Evolutionary conservation across 2,888 invertebrate genomes (phyloP).

Genomic region (Pandemis cinnamomeana): DNA sequence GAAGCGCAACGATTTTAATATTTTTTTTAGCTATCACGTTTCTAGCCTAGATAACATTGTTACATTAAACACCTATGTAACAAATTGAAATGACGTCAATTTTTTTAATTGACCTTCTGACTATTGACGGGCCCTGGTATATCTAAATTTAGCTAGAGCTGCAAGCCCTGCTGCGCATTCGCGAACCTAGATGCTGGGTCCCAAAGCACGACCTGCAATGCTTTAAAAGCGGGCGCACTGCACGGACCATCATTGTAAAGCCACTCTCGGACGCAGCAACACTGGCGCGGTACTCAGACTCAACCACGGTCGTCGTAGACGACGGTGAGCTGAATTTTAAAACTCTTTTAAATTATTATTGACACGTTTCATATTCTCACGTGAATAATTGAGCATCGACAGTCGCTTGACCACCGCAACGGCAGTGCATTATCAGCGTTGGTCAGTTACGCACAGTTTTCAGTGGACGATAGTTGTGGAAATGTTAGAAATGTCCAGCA

Average conservation of each 20-base stretch:
- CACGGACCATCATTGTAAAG: neutral
- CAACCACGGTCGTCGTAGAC: constrained; percentile 62
- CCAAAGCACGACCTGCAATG: too few species aligned
- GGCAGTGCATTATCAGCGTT: constrained; percentile 50
- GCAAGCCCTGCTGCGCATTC: too few species aligned
- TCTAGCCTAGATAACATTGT: too few species aligned
- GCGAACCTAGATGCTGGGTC: too few species aligned
- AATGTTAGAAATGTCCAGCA: constrained; percentile 75
- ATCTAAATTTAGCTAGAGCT: too few species aligned
- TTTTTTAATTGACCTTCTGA: too few species aligned
- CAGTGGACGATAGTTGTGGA: constrained; percentile 38
- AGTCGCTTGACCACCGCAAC: constrained; percentile 42
- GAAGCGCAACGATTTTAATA: too few species aligned
- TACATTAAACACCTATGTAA: too few species aligned
- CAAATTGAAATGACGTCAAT: too few species aligned
- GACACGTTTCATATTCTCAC: constrained; percentile 60
- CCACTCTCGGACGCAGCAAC: constrained; percentile 29
- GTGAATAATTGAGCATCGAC: constrained; percentile 63
- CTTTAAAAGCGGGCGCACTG: neutral
- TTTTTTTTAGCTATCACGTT: too few species aligned
- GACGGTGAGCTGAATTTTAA: constrained; percentile 55
- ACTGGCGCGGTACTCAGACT: constrained; percentile 63
- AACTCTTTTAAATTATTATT: constrained; percentile 46
- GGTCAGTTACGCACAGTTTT: constrained; percentile 46
- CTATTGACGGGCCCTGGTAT: too few species aligned